Conservation (phyloP, 92 coral and sea anemone genomes). For the Virgularia gustaviana region DNA sequence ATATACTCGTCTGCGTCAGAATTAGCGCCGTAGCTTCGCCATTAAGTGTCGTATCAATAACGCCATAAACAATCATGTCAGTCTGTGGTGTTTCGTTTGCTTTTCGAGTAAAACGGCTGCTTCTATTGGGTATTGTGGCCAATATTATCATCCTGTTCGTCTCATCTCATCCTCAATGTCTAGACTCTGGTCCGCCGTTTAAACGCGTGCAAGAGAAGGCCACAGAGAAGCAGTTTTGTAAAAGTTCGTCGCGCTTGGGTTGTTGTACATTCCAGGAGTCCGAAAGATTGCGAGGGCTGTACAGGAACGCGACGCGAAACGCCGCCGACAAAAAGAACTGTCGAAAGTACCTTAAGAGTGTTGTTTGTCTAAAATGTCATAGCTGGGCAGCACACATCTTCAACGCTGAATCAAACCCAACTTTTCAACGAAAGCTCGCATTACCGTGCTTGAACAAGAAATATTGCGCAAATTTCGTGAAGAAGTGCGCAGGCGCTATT, state of each 20-base stretch:
- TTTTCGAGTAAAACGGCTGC: not conserved
- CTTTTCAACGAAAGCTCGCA: constrained; percentile 60
- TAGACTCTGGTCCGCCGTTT: constrained; percentile 84
- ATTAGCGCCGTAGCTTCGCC: too few species aligned
- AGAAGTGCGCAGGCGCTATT: constrained; percentile 55
- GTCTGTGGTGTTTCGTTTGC: too few species aligned
- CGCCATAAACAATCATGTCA: not conserved
- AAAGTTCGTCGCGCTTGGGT: constrained; percentile 64
- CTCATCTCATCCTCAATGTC: constrained; percentile 76
- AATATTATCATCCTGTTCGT: not conserved
- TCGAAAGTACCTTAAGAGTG: constrained; percentile 52
- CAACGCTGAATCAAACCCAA: constrained; percentile 71
- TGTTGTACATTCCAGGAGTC: constrained; percentile 73
- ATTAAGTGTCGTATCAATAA: too few species aligned
- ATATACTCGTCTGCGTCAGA: too few species aligned
- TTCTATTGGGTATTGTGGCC: not conserved
- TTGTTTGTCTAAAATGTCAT: constrained; percentile 81
- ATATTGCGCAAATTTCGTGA: constrained; percentile 55
- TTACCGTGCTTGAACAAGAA: constrained; percentile 69
- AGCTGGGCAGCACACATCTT: constrained; percentile 88
- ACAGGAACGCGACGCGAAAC: constrained; percentile 32
- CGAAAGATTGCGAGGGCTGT: constrained; percentile 37
- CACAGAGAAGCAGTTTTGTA: constrained; percentile 57
- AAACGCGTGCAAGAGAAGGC: constrained; percentile 45
- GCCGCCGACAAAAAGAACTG: constrained; percentile 52